Evolutionary conservation across 1,140 invertebrate genomes (phyloP), one percentile per base, ranked within the genome.

Genomic region (Hyposmocoma kahamanoa): DNA sequence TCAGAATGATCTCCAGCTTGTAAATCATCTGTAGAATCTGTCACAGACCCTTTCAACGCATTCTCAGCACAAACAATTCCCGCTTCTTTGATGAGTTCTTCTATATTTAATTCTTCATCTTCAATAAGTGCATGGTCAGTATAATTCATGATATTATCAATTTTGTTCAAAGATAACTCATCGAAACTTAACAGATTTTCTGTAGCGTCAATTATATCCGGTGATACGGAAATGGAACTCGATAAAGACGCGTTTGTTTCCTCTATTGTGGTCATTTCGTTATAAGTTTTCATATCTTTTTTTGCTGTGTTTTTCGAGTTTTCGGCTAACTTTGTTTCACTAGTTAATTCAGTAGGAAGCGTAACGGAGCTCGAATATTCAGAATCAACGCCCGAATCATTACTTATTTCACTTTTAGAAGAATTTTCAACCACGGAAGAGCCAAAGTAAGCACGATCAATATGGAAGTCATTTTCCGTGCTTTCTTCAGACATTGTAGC

Each of bases 301-400:
- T 13, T 22, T 20, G 24, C 26, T n/a, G 24, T 17, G 1, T 36
- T 51, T 41, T 64, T 55, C 13, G 36, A 34, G 32, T 41, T 42
- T 49, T 70, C 63, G 30, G 49, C 34, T 2, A 66, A 66, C 0
- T 63, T 70, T 19, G 47, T 41, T 43, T 75, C 64, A 0, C 62
- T 70, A 22, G 72, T 65, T 6, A 64, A 65, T n/a, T 60, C 60
- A 11, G 42, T 42, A 13, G 55, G 34, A 22, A 59, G 56, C 4
- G 48, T 62, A n/a, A 24, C 45, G 36, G 65, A 70, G 30, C 50
- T 52, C 3, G 62, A 57, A 17, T 76, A 67, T 11, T 46, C 36
- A 1, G 61, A 67, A 17, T 79, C 76, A 6, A 71, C 26, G 1
- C 75, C 75, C 4, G 79, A 83, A 66, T 81, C 75, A 47, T 54